phyloP scores from a whole-genome alignment of 2,113 vertebrate species.

The Eudyptes chrysolophus region DNA sequence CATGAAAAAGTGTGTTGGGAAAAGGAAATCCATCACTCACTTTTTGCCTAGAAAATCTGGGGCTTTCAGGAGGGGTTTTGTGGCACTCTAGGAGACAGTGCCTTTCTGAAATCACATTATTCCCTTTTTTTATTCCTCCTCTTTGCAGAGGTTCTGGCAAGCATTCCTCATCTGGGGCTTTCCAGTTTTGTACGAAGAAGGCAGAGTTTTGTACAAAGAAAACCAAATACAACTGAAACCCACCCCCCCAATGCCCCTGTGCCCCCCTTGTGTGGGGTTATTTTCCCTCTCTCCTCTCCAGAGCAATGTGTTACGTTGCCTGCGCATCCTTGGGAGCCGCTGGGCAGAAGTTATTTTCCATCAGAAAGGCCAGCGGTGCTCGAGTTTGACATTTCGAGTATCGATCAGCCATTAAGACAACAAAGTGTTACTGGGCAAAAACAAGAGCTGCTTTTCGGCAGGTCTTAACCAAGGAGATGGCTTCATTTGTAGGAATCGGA shows the following conservation, averaged over 20 bases:
- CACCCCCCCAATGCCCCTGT: too few species aligned
- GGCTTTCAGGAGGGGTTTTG: neutral
- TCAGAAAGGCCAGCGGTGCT: neutral
- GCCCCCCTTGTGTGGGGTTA: accelerated
- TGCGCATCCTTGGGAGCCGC: neutral
- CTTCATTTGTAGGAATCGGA: neutral
- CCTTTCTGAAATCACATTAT: neutral
- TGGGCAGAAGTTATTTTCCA: neutral
- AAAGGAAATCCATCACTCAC: accelerated
- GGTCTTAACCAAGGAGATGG: neutral
- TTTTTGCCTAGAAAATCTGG: neutral
- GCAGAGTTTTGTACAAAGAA: neutral
- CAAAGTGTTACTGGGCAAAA: neutral
- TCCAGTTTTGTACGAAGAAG: neutral
- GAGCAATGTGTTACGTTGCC: neutral
- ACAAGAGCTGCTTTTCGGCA: neutral
- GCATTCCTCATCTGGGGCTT: neutral
- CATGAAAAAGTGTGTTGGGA: neutral
- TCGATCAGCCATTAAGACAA: neutral
- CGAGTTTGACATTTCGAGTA: neutral
- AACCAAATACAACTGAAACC: neutral
- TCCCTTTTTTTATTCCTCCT: neutral
- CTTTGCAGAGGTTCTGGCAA: neutral
- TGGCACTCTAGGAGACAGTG: accelerated
- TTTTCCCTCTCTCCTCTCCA: neutral